Conservation (phyloP, 2,888 invertebrate species). For the Erannis defoliaria region DNA sequence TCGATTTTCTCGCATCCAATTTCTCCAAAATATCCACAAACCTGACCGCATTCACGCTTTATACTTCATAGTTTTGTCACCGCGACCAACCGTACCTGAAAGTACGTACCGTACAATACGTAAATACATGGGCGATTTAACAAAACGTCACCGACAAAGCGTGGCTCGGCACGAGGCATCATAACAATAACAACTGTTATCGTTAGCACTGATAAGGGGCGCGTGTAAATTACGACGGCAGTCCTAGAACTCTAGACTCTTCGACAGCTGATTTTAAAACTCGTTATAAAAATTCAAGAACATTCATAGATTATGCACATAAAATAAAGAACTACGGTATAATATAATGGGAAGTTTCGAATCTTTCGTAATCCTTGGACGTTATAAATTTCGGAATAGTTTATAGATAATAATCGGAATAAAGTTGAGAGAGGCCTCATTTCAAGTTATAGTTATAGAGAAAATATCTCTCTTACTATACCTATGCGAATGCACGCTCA, state of each 20-base stretch:
- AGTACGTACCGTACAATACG: no score
- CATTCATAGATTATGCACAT: no score
- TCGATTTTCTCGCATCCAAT: constrained; percentile 34
- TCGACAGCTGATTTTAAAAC: constrained; percentile 24
- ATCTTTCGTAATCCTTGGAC: no score
- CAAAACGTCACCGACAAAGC: constrained; percentile 15
- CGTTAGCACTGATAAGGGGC: constrained; percentile 37
- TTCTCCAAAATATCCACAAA: constrained; percentile 29
- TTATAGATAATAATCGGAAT: no score
- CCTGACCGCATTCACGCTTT: constrained; percentile 14
- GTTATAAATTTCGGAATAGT: no score
- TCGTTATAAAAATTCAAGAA: no score
- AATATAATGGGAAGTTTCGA: no score
- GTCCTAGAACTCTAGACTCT: constrained; percentile 42
- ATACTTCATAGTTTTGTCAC: neutral
- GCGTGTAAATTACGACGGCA: constrained; percentile 12
- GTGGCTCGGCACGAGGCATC: constrained; percentile 28
- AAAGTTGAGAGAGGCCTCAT: no score
- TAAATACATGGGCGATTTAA: constrained; percentile 24
- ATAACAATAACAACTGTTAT: constrained; percentile 50
- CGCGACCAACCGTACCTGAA: constrained; percentile 24
- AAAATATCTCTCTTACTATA: no score
- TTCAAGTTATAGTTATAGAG: no score
- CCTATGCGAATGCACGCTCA: no score
- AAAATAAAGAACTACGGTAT: no score